A percentile compares a stretch with the other conserved stretches of the same genome.
Conservation (phyloP, 2,888 invertebrate genomes). For the Drosophila lacicola region DNA sequence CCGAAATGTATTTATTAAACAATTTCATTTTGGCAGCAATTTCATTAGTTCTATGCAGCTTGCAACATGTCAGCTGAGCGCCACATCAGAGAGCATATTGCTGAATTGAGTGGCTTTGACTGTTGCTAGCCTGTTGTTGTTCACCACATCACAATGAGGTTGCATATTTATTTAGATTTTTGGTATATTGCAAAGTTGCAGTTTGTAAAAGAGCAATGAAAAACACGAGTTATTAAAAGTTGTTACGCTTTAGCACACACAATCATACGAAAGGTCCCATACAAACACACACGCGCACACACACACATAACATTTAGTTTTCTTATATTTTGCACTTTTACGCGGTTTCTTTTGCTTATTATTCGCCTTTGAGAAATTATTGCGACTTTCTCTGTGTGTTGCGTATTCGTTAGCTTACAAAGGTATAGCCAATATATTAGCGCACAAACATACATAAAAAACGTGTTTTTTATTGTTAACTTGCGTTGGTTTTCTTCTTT, state of each 20-base stretch:
- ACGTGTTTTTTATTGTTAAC: slow-evolving; percentile 42
- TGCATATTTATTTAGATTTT: slow-evolving; percentile 58
- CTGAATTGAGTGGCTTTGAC: slow-evolving; percentile 62
- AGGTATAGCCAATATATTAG: slow-evolving; percentile 12
- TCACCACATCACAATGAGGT: slow-evolving; percentile 59
- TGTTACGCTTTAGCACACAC: slow-evolving; percentile 23
- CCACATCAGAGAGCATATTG: slow-evolving; percentile 45
- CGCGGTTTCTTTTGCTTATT: slow-evolving; percentile 57
- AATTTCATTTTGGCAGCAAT: slow-evolving; percentile 41
- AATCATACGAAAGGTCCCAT: slow-evolving; percentile 3
- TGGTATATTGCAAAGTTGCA: slow-evolving; percentile 23
- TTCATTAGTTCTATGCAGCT: slow-evolving; percentile 56
- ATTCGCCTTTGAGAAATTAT: slow-evolving; percentile 40
- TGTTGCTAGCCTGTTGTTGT: slow-evolving; percentile 76
- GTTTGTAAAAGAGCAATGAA: slow-evolving; percentile 21
- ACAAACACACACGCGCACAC: slow-evolving; percentile 14
- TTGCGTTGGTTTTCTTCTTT: slow-evolving; percentile 37
- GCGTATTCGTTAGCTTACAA: slow-evolving; percentile 54
- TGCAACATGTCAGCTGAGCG: slow-evolving; percentile 76
- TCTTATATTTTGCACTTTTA: slow-evolving; percentile 51
- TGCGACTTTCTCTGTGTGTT: slow-evolving; percentile 58
- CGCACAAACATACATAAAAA: slow-evolving; percentile 10
- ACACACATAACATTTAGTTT: slow-evolving; percentile 1
- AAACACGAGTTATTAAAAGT: slow-evolving; percentile 38
- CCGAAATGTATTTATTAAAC: slow-evolving; percentile 44